A percentile compares a stretch with the other conserved stretches of the same genome.
Evolutionary conservation across 2,797 vertebrate genomes (phyloP).

Genomic region (Silurus aristotelis): DNA sequence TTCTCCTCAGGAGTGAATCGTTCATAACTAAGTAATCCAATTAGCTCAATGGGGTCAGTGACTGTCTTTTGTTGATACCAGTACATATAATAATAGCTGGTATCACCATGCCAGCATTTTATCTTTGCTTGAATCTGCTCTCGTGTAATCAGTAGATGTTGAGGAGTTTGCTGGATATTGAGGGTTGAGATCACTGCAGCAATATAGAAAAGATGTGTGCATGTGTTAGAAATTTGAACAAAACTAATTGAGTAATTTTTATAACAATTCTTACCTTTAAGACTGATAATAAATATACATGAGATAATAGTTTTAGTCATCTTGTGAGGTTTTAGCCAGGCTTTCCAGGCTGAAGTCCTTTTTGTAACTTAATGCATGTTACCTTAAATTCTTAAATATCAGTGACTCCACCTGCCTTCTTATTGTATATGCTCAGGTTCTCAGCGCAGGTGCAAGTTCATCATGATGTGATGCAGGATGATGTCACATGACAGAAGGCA

Average conservation of each 20-base stretch:
- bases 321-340: not conserved
- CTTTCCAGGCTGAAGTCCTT: not conserved
- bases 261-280: too few relatives aligned
- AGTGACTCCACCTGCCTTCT: not conserved
- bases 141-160: slow-evolving; percentile 1
- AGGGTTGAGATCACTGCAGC: slow-evolving; percentile 17
- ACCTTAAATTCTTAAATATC: not conserved
- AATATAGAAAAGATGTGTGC: not conserved
- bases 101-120: slow-evolving; percentile 61
- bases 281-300: too few relatives aligned
- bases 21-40: slow-evolving; percentile 25
- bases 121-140: slow-evolving; percentile 38
- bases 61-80: slow-evolving; percentile 60
- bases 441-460: not conserved
- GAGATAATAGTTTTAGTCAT: slow-evolving; percentile 14
- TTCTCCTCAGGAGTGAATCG: slow-evolving; percentile 29
- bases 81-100: slow-evolving; percentile 54
- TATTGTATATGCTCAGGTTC: not conserved
- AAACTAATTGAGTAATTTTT: too few relatives aligned
- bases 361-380: not conserved
- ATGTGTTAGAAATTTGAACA: too few relatives aligned
- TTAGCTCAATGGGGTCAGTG: slow-evolving; percentile 46
- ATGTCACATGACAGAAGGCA: too few relatives aligned
- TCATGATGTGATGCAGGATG: not conserved
- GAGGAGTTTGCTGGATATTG: slow-evolving; percentile 36